Base-by-base conservation (phyloP, 2,888 invertebrate species). In the Drosophila helvetica region DNA sequence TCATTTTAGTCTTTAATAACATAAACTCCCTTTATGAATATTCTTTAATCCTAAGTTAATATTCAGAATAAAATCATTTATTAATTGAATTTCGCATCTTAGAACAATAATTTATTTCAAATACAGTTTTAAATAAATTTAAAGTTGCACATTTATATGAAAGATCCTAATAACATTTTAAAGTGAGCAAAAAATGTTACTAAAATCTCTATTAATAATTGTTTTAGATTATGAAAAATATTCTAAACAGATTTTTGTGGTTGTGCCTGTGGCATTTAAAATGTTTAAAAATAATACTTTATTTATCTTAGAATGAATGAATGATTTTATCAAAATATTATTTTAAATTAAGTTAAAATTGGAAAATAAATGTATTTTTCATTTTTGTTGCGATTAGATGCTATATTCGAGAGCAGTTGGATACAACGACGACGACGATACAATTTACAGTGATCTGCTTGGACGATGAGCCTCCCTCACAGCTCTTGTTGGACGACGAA, bases 111-210 rank as follows among this genome's bases (percentile, higher is more conserved):
- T 33, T 52, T 33, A 33, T 52, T 52, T 33, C 15, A 33, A 3
- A 52, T 12, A 52, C 18, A 30, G 19, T 30, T 33, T 52, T 12
- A 17, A 18, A 30, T 8, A 52, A 18, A 12, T 7, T 10, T 10
- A 51, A 3, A n/a, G 15, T 18, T n/a, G 15, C 43, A 19, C 19
- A 19, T 19, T 43, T 19, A 17, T 43, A 43, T 18, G 2, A 25
- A 42, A 10, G 78, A 57, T 60, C 54, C 67, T 22, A 70, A 62
- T 80, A 87, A 84, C 87, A 84, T 78, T 87, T 81, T 64, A 8
- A 18, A 81, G 84, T 84, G 84, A 84, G 84, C 87, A 84, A 70
- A 81, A 86, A 84, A 85, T 85, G 85, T 87, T 87, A 86, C 33
- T 50, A 61, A 65, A 55, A 53, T 68, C 50, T 10, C 15, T 25